Base-by-base conservation (phyloP, 2,888 invertebrate genomes). In the Pheosia gnoma region DNA sequence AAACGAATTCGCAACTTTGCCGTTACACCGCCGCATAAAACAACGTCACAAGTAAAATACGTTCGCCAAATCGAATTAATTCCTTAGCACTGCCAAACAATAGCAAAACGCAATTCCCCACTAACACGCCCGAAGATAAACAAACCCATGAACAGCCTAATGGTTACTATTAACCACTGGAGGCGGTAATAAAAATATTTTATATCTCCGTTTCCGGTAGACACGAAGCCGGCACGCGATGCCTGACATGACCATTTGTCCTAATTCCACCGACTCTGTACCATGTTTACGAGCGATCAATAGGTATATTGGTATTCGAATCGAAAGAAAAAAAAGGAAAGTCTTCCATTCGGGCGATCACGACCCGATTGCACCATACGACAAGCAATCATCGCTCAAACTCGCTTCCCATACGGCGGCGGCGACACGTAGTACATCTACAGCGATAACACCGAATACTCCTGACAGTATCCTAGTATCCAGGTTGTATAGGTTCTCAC, bases 151-250 rank as follows among this genome's bases (percentile, higher is more conserved):
- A 82, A 82, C 78, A 75, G 70, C 78, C 71, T 85, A 86, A 85
- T 85, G 84, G 80, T 78, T 71, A 78, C 83, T 85, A 86, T 87
- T 84, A 86, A 82, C 82, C 79, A 85, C 80, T 85, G 79, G 80
- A 85, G 71, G 71, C 65, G 71, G 82, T 79, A 84, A 87, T 90
- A 88, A 88, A 89, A 89, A 87, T 88, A 89, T 88, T 87, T 88
- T 86, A 88, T 83, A 84, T 80, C 81, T 81, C 79, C 75, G 74
- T 74, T 77, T 74, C 80, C 77, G 73, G 74, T 71, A 78, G 77
- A 77, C 71, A 80, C 74, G 75, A 74, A 69, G 66, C 64, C 77
- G 84, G 85, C 86, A 89, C 88, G 88, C 87, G 78, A 88, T 80
- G 72, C 71, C 72, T 78, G 74, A 74, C 82, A 78, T 80, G 75